Evolutionary conservation across 2,888 invertebrate genomes (phyloP).

Genomic region (Spodoptera picta): DNA sequence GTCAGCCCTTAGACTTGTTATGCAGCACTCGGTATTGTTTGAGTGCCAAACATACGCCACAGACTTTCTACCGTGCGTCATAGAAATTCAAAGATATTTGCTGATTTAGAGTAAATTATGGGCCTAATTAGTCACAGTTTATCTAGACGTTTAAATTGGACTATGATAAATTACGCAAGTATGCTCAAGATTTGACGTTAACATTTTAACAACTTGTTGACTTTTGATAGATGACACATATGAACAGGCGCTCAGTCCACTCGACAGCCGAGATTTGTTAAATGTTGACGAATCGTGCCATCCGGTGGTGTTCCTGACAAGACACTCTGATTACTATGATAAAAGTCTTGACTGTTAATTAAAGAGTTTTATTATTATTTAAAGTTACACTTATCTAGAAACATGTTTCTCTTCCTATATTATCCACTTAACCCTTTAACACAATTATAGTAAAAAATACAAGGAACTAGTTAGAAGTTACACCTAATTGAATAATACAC

Average conservation of each 20-base stretch:
- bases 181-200: constrained; percentile 55
- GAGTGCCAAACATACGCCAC: constrained; percentile 47
- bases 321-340: no score
- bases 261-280: constrained; percentile 10
- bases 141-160: constrained; percentile 77
- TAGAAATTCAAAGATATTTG: constrained; percentile 67
- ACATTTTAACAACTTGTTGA: constrained; percentile 55
- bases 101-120: constrained; percentile 73
- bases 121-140: constrained; percentile 79
- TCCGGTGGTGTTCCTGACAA: constrained; percentile 1
- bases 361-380: no score
- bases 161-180: constrained; percentile 67
- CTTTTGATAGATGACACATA: constrained; percentile 59
- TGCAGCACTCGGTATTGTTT: constrained; percentile 41
- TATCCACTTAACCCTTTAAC: no score
- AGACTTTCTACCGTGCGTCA: constrained; percentile 73
- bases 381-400: no score
- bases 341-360: no score
- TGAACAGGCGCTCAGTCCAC: constrained; percentile 45
- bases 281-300: constrained; percentile 11
- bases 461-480: background rate
- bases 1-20: constrained; percentile 44
- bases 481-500: constrained; percentile 4
- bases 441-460: no score
- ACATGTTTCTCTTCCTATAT: background rate